A percentile compares a stretch with the other conserved stretches of the same genome.
Evolutionary conservation across 2,888 invertebrate species (phyloP).

Genomic region (Eupithecia exiguata): DNA sequence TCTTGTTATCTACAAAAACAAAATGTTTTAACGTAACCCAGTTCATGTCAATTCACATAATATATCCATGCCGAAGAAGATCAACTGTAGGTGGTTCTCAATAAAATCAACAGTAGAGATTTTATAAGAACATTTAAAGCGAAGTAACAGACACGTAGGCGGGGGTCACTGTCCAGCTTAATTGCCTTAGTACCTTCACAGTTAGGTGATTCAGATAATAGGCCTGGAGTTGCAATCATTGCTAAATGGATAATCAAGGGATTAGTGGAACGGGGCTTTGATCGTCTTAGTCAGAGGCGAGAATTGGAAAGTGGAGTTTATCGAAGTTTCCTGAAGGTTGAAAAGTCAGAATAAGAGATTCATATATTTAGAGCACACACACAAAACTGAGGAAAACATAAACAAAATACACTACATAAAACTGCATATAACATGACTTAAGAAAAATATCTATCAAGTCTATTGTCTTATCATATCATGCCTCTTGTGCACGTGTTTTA

Average conservation of each 20-base stretch:
- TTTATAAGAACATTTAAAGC: constrained; percentile 11
- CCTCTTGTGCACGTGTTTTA: not conserved
- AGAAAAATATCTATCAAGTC: not conserved
- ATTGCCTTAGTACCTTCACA: constrained; percentile 48
- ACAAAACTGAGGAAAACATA: not conserved
- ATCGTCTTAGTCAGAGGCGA: not conserved
- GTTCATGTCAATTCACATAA: too few species aligned
- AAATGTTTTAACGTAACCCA: too few species aligned
- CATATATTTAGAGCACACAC: not conserved
- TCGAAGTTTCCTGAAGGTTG: not conserved
- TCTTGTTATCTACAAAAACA: too few species aligned
- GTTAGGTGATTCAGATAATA: constrained; percentile 44
- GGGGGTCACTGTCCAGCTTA: constrained; percentile 53
- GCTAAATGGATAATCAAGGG: constrained; percentile 28
- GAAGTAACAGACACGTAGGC: constrained; percentile 44
- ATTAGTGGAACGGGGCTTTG: constrained; percentile 14
- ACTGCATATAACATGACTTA: too few species aligned
- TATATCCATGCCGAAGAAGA: too few species aligned
- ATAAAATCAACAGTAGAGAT: not conserved
- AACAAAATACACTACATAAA: not conserved
- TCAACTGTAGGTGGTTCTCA: not conserved
- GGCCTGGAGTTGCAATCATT: constrained; percentile 47
- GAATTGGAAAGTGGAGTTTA: not conserved
- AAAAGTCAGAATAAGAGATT: not conserved
- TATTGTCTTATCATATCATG: too few species aligned